Conservation (phyloP, 1,140 invertebrate species). For the Drosophila kanapiae region DNA sequence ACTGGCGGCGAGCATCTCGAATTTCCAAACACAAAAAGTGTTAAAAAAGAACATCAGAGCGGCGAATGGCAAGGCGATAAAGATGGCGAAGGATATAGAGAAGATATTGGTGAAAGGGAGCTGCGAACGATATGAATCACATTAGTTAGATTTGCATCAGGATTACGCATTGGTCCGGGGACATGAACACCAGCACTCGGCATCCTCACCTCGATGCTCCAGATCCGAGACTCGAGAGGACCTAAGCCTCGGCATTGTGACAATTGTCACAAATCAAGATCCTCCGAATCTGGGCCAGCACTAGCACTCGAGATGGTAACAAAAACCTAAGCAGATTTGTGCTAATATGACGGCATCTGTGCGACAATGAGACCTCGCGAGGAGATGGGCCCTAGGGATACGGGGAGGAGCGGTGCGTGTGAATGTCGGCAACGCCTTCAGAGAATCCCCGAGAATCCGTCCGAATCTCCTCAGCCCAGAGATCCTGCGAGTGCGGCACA, state of each 20-base stretch:
- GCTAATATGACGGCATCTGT: conserved; percentile 81
- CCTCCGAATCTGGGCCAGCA: conserved; percentile 55
- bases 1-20: conserved; percentile 41
- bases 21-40: conserved; percentile 69
- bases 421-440: conserved; percentile 69
- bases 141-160: conserved; percentile 77
- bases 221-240: conserved; percentile 11
- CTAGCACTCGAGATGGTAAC: conserved; percentile 63
- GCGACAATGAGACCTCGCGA: conserved; percentile 50
- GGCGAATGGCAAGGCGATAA: conserved; percentile 23
- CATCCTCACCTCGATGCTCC: conserved; percentile 37
- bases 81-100: conserved; percentile 22
- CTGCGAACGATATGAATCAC: conserved; percentile 64
- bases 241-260: conserved; percentile 59
- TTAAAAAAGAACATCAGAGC: conserved; percentile 59
- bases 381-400: conserved; percentile 13
- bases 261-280: conserved; percentile 74
- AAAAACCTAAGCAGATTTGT: conserved; percentile 81
- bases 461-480: conserved; percentile 12
- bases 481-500: conserved; percentile 55
- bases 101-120: background rate
- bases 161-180: conserved; percentile 61
- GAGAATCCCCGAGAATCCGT: conserved; percentile 35
- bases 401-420: conserved; percentile 52
- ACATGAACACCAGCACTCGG: conserved; percentile 28